Evolutionary conservation across 2,113 vertebrate species (phyloP).

Genomic region (Protobothrops mucrosquamatus): DNA sequence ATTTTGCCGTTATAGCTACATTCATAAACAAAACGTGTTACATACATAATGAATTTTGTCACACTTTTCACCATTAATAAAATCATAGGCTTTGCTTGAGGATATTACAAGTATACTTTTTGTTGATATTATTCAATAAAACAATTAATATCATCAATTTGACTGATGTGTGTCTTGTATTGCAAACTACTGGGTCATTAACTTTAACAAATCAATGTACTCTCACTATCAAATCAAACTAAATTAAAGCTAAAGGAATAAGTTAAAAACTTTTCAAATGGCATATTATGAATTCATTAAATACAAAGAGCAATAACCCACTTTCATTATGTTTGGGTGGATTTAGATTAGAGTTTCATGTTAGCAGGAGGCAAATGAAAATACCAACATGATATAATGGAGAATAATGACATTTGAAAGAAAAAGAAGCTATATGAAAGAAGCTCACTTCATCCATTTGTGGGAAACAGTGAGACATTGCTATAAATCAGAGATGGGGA

Average conservation of each 20-base stretch:
- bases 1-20: slow-evolving; percentile 31
- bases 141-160: slow-evolving; percentile 65
- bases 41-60: slow-evolving; percentile 48
- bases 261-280: slow-evolving; percentile 44
- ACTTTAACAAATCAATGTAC: slow-evolving; percentile 58
- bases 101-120: slow-evolving; percentile 44
- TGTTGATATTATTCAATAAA: slow-evolving; percentile 63
- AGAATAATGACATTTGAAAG: neutral
- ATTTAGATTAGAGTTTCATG: slow-evolving; percentile 4
- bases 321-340: slow-evolving; percentile 39
- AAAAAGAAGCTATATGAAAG: neutral
- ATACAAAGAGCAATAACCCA: slow-evolving; percentile 43
- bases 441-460: neutral
- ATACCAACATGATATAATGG: neutral
- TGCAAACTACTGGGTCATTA: slow-evolving; percentile 66
- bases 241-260: slow-evolving; percentile 62
- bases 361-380: slow-evolving; percentile 12
- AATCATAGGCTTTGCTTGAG: slow-evolving; percentile 53
- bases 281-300: slow-evolving; percentile 41
- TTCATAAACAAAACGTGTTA: slow-evolving; percentile 47
- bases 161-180: slow-evolving; percentile 61
- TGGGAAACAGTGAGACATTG: neutral
- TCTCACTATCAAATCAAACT: slow-evolving; percentile 51
- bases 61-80: slow-evolving; percentile 46
- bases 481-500: neutral